Evolutionary conservation across 2,797 vertebrate species (phyloP).

Genomic region (Argya squamiceps): DNA sequence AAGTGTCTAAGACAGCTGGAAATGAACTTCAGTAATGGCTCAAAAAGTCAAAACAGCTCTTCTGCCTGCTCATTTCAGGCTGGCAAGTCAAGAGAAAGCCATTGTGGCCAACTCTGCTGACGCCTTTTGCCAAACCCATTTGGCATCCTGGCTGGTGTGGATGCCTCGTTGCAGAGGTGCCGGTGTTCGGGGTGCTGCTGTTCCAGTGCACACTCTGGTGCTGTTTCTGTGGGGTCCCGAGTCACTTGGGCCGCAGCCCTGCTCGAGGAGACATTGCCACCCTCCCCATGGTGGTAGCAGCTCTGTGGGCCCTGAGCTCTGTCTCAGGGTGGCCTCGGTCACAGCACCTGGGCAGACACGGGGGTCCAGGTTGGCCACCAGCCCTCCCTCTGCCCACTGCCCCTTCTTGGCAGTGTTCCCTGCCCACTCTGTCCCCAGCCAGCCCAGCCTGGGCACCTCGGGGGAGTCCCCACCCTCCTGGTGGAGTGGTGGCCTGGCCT

Average conservation of each 20-base stretch:
- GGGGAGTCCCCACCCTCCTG: background rate
- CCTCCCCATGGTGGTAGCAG: background rate
- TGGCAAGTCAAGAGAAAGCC: background rate
- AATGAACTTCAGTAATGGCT: background rate
- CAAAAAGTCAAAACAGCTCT: background rate
- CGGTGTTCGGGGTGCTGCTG: fast-evolving
- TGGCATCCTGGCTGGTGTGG: fast-evolving
- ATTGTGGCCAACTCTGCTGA: background rate
- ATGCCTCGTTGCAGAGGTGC: too few relatives aligned
- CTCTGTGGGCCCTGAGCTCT: background rate
- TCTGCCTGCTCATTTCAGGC: background rate
- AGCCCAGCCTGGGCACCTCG: background rate
- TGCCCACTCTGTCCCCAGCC: background rate
- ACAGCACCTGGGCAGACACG: background rate
- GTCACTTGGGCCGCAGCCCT: fast-evolving
- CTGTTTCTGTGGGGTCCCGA: background rate
- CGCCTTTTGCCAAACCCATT: background rate
- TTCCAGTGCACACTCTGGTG: background rate
- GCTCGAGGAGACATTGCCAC: background rate
- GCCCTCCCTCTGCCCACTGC: background rate
- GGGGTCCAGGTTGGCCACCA: fast-evolving
- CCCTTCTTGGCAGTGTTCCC: too few relatives aligned
- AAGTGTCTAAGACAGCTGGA: background rate
- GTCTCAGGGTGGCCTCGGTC: background rate
- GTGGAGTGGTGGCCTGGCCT: background rate